Conservation (phyloP, 2,113 vertebrate genomes). For the Spea multiplicata region DNA sequence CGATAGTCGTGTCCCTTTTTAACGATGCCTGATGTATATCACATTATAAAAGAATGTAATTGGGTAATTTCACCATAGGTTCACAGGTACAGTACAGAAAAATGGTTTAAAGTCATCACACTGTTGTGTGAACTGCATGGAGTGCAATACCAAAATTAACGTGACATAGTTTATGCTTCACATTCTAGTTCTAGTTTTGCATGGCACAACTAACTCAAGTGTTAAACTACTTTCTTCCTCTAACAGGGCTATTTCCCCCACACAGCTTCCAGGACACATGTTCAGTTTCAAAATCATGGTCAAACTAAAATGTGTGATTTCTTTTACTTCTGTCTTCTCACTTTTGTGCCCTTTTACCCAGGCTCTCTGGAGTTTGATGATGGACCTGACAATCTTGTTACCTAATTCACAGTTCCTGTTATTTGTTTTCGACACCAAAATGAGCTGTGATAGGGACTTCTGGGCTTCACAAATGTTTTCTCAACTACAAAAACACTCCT, state of each 20-base stretch:
- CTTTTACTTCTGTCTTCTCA: slow-evolving; percentile 26
- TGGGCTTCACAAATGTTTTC: slow-evolving; percentile 33
- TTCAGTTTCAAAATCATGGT: slow-evolving; percentile 23
- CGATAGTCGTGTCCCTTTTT: no score
- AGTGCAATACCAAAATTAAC: no score
- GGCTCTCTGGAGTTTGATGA: slow-evolving; percentile 20
- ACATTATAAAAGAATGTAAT: no score
- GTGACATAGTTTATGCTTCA: neutral
- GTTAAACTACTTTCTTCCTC: slow-evolving; percentile 1
- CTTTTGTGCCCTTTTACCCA: slow-evolving; percentile 17
- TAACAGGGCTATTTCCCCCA: slow-evolving; percentile 13
- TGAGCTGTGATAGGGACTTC: slow-evolving; percentile 24
- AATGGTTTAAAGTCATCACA: no score
- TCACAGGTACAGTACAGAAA: no score
- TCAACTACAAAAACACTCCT: slow-evolving; percentile 27
- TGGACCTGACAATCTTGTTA: slow-evolving; percentile 6
- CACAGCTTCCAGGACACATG: slow-evolving; percentile 16
- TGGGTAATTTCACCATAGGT: no score
- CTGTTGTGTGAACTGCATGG: no score
- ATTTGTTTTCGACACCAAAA: slow-evolving; percentile 20
- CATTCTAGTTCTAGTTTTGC: neutral
- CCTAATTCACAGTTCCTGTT: slow-evolving; percentile 43
- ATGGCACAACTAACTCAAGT: neutral
- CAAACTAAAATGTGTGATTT: slow-evolving; percentile 12
- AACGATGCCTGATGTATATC: no score